These are phyloP conservation scores for Marasmarcha lunaedactyla DNA, from an alignment of 2,888 invertebrate genomes.

Conservation along the genomic window DNA sequence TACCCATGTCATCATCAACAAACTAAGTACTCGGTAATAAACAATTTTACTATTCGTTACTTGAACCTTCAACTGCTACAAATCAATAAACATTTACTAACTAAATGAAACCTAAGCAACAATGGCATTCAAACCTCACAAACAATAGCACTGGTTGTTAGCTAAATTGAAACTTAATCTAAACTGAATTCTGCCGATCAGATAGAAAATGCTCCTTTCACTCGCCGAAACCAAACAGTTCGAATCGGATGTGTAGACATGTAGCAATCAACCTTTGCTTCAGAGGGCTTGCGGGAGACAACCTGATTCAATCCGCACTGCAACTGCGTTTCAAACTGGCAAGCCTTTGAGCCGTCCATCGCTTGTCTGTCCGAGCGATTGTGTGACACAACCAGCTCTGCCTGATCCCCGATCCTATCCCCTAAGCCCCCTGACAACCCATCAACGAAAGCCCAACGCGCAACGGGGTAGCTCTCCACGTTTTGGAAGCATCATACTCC, in stretches of 20 bases:
- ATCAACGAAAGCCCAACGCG: constrained; percentile 20
- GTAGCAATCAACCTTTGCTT: constrained; percentile 61
- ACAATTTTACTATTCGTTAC: no score
- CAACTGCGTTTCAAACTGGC: constrained; percentile 62
- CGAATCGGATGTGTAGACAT: constrained; percentile 45
- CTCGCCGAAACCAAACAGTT: constrained; percentile 38
- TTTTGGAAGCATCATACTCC: constrained; percentile 25
- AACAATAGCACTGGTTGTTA: background rate
- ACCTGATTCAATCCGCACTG: constrained; percentile 63
- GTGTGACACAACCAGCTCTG: constrained; percentile 35
- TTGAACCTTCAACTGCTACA: no score
- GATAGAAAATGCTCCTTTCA: background rate
- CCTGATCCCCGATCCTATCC: constrained; percentile 28
- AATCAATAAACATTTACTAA: no score
- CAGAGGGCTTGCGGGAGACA: constrained; percentile 54
- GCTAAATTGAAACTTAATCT: constrained; percentile 3
- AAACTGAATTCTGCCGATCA: constrained; percentile 17
- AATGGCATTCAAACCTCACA: constrained; percentile 12
- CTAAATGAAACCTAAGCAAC: no score
- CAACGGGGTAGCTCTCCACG: constrained; percentile 26
- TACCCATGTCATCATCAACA: no score
- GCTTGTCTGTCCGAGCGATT: constrained; percentile 65
- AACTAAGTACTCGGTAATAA: no score
- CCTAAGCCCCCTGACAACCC: constrained; percentile 15
- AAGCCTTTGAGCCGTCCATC: constrained; percentile 67